Percentiles rank a stretch among this genome's conserved stretches.
Conservation (phyloP, 92 coral and sea anemone species). For the Isaurus tuberculatus region DNA sequence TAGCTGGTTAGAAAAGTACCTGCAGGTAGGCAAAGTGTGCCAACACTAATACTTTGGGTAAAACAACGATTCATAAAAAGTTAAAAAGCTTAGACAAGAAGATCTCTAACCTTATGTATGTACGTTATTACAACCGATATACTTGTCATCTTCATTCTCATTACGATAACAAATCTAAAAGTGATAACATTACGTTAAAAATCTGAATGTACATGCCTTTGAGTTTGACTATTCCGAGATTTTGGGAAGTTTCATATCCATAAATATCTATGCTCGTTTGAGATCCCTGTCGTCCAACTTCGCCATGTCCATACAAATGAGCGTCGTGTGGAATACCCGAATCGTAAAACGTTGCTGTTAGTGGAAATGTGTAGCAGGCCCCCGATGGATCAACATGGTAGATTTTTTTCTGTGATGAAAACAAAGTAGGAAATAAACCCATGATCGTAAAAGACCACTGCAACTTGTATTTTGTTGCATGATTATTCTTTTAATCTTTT, state of each 20-base stretch:
- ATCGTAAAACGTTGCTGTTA: background rate
- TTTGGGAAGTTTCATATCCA: background rate
- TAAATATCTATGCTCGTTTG: slow-evolving; percentile 16
- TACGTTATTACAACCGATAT: too few relatives aligned
- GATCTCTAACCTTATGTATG: too few relatives aligned
- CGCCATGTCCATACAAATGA: background rate
- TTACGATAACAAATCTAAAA: too few relatives aligned
- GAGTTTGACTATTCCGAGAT: background rate
- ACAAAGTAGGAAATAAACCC: background rate
- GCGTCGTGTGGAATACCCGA: slow-evolving; percentile 14
- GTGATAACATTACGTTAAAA: too few relatives aligned
- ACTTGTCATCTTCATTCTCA: too few relatives aligned
- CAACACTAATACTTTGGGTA: too few relatives aligned
- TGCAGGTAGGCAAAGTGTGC: too few relatives aligned
- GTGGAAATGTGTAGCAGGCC: slow-evolving; percentile 6
- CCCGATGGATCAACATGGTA: slow-evolving; percentile 12
- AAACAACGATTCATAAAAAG: too few relatives aligned
- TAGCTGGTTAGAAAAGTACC: too few relatives aligned
- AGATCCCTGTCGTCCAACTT: slow-evolving; percentile 28
- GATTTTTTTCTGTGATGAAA: slow-evolving; percentile 10
- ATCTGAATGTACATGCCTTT: slow-evolving; percentile 2
- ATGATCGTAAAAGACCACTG: background rate
- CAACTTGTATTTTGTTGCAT: background rate
- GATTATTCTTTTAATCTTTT: too few relatives aligned
- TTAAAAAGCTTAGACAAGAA: too few relatives aligned